A percentile compares a stretch with the other conserved stretches of the same genome.
Conservation (phyloP, 2,797 vertebrate genomes). For the Lacerta bilineata region DNA sequence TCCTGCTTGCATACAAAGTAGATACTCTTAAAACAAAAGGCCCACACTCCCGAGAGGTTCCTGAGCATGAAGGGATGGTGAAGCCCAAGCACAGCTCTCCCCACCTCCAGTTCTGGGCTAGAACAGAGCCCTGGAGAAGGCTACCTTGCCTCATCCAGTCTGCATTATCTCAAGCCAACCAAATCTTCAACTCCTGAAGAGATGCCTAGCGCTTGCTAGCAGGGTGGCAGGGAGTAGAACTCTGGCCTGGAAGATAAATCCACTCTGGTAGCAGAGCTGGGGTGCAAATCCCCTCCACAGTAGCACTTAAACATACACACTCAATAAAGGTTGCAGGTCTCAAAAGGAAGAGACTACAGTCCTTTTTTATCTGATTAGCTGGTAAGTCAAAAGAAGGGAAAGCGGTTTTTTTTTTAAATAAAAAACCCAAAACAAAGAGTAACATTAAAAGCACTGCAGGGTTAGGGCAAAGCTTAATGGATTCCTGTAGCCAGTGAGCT, state of each 20-base stretch:
- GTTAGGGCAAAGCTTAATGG: slow-evolving; percentile 59
- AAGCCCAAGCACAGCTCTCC: slow-evolving; percentile 42
- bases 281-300: slow-evolving; percentile 54
- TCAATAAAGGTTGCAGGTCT: slow-evolving; percentile 43
- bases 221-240: slow-evolving; percentile 8
- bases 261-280: slow-evolving; percentile 50
- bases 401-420: slow-evolving; percentile 33
- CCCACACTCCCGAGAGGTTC: slow-evolving; percentile 34
- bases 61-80: slow-evolving; percentile 47
- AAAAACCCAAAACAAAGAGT: slow-evolving; percentile 49
- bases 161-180: slow-evolving; percentile 17
- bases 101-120: slow-evolving; percentile 12
- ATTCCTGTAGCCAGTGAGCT: slow-evolving; percentile 51
- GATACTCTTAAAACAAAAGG: slow-evolving; percentile 60
- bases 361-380: slow-evolving; percentile 39
- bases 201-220: not conserved
- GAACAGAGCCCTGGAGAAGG: slow-evolving; percentile 1
- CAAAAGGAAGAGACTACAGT: slow-evolving; percentile 56
- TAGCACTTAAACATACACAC: slow-evolving; percentile 48
- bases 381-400: slow-evolving; percentile 54
- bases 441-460: slow-evolving; percentile 55
- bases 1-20: slow-evolving; percentile 59
- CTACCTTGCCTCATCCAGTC: slow-evolving; percentile 11
- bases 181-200: not conserved
- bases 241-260: slow-evolving; percentile 64